A percentile compares a stretch with the other conserved stretches of the same genome.
Evolutionary conservation across 2,888 invertebrate species (phyloP).

Genomic region (Lasioglossum zephyrum): DNA sequence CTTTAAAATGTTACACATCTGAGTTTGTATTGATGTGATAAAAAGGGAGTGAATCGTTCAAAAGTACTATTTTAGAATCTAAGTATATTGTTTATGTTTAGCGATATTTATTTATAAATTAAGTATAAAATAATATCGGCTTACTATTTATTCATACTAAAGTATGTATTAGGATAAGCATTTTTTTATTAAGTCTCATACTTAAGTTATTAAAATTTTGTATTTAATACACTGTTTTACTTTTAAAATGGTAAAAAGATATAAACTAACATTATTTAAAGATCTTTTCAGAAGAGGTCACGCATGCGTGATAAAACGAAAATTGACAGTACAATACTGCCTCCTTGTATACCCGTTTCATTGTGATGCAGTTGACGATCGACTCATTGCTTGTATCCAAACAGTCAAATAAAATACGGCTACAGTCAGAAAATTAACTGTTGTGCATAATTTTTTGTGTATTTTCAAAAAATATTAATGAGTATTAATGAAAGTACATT

Average conservation of each 20-base stretch:
- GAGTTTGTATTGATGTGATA: neutral
- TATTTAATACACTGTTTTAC: neutral
- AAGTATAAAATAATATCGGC: neutral
- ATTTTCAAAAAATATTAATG: conserved; percentile 13
- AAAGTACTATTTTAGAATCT: neutral
- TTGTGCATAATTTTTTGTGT: conserved; percentile 10
- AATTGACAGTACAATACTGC: conserved; percentile 13
- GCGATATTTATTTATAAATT: neutral
- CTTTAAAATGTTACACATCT: neutral
- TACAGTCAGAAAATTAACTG: neutral
- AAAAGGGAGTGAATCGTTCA: neutral
- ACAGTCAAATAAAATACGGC: conserved; percentile 5
- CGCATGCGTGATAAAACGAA: conserved; percentile 46
- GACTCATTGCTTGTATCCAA: neutral
- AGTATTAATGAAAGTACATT: neutral
- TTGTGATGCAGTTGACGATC: conserved; percentile 41
- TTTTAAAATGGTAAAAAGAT: neutral
- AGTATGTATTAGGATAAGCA: neutral
- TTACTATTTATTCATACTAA: conserved; percentile 5
- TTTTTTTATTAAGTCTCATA: neutral
- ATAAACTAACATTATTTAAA: neutral
- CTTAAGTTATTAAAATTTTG: neutral
- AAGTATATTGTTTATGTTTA: neutral
- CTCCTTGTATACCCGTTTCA: neutral
- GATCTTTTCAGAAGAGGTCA: neutral